Percentiles rank a stretch among this genome's conserved stretches.
phyloP scores from a whole-genome alignment of 2,113 vertebrate species.

The Romanogobio albipinnatus region DNA sequence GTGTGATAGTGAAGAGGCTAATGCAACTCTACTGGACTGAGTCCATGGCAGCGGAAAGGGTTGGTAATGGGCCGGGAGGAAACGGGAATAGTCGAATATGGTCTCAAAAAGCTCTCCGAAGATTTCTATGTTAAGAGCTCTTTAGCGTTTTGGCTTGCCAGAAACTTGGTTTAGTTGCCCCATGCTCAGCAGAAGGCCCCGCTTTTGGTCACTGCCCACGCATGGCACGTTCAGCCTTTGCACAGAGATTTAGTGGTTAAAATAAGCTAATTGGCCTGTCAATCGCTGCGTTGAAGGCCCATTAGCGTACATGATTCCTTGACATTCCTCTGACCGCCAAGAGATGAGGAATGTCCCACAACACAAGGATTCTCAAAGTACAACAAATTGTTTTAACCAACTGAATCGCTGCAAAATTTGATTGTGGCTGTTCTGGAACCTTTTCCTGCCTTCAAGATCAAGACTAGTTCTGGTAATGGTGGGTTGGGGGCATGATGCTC shows the following conservation, averaged over 20 bases:
- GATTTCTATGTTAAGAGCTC: neutral
- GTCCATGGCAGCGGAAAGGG: constrained; percentile 58
- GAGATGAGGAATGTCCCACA: neutral
- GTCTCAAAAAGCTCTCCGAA: constrained; percentile 8
- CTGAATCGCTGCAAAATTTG: constrained; percentile 48
- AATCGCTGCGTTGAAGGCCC: constrained; percentile 10
- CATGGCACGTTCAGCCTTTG: constrained; percentile 66
- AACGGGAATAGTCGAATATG: constrained; percentile 28
- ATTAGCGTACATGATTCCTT: constrained; percentile 8
- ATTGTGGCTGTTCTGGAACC: constrained; percentile 24
- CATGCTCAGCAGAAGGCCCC: constrained; percentile 10
- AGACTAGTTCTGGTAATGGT: constrained; percentile 31
- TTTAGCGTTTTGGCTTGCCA: constrained; percentile 15
- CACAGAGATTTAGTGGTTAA: constrained; percentile 63
- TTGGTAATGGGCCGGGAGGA: constrained; percentile 47
- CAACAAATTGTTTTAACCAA: constrained; percentile 64
- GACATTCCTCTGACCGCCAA: neutral
- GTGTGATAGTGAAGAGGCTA: constrained; percentile 45
- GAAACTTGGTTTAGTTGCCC: constrained; percentile 25
- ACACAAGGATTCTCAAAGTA: neutral
- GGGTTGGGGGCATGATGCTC: constrained; percentile 59
- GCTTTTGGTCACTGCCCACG: constrained; percentile 65
- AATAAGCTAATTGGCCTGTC: constrained; percentile 58
- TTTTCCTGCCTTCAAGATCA: constrained; percentile 43
- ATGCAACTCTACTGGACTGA: constrained; percentile 29